Evolutionary conservation across 2,888 invertebrate species (phyloP).

Genomic region (Exocentrus adspersus): DNA sequence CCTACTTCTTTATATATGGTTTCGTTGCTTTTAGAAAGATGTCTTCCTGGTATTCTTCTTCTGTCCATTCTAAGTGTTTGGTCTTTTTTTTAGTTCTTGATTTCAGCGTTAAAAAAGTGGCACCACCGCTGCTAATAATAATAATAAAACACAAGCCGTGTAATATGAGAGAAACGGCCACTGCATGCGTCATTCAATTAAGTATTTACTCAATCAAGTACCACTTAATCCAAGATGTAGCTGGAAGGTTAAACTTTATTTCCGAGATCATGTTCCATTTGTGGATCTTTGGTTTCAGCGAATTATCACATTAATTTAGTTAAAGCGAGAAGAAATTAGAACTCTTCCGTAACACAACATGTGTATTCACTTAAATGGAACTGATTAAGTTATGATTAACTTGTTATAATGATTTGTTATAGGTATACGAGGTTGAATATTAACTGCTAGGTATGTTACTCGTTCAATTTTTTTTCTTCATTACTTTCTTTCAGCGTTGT

Average conservation of each 20-base stretch:
- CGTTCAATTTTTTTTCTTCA: no score
- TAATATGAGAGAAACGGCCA: constrained; percentile 8
- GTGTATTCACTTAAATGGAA: neutral
- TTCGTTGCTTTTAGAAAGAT: no score
- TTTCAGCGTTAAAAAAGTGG: no score
- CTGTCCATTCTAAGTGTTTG: no score
- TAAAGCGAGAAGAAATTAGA: neutral
- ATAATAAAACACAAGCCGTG: neutral
- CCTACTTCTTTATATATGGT: no score
- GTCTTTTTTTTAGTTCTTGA: no score
- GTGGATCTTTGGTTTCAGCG: constrained; percentile 12
- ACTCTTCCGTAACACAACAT: neutral
- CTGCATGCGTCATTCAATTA: constrained; percentile 41
- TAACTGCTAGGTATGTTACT: no score
- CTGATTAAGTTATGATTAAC: no score
- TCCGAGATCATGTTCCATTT: constrained; percentile 24
- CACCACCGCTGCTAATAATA: neutral
- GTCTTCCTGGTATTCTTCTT: no score
- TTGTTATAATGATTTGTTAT: no score
- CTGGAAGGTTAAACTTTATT: constrained; percentile 28
- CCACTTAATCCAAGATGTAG: constrained; percentile 17
- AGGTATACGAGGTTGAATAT: no score
- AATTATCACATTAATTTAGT: constrained; percentile 17
- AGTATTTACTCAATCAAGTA: constrained; percentile 36
- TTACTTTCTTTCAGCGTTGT: no score